Evolutionary conservation across 2,888 invertebrate genomes (phyloP).

Genomic region (Belgica antarctica): DNA sequence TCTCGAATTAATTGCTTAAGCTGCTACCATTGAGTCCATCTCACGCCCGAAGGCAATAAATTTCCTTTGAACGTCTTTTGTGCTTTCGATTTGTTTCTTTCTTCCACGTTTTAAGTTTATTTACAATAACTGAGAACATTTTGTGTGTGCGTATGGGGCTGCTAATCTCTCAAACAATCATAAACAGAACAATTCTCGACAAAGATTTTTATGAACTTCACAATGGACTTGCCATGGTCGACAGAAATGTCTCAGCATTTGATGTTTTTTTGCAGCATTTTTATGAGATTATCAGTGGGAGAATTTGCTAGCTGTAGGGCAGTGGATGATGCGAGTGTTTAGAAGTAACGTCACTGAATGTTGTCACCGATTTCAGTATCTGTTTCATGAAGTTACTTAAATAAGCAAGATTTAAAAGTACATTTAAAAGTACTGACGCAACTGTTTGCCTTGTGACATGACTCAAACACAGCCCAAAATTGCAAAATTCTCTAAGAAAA

Average conservation of each 20-base stretch:
- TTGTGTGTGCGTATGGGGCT: background rate
- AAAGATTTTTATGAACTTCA: conserved; percentile 17
- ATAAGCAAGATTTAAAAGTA: no score
- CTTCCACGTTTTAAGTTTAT: background rate
- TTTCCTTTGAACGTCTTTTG: conserved; percentile 15
- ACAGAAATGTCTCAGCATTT: background rate
- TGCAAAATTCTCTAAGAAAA: background rate
- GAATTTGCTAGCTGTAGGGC: background rate
- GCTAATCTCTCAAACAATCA: conserved; percentile 36
- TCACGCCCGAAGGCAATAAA: conserved; percentile 39
- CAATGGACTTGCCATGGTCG: conserved; percentile 9
- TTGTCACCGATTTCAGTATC: no score
- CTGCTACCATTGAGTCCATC: conserved; percentile 41
- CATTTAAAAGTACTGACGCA: no score
- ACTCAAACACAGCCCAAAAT: no score
- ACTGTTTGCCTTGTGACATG: no score
- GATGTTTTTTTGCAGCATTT: background rate
- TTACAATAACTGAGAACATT: background rate
- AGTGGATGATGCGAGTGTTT: no score
- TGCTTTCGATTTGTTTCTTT: conserved; percentile 17
- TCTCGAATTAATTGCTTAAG: conserved; percentile 41
- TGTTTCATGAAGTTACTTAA: no score
- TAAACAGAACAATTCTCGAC: background rate
- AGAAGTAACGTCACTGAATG: no score
- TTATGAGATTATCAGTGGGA: background rate